These are phyloP conservation scores for Papilio polytes DNA, from an alignment of 1,140 invertebrate species.

Conservation along the genomic window DNA sequence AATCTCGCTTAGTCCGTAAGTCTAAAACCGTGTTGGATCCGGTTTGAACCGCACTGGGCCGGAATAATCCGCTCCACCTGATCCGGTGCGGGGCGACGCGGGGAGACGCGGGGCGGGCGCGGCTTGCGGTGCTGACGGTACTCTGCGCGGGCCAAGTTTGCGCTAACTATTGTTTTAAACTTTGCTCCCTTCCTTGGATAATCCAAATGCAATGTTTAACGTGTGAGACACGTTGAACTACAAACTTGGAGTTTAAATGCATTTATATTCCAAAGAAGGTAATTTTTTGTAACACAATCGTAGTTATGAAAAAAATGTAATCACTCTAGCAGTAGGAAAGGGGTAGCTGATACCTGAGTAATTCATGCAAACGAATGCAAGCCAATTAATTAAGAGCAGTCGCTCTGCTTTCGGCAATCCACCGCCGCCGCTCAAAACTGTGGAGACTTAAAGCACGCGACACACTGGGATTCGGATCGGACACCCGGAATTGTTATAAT, in stretches of 20 bases:
- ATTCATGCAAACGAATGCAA: constrained; percentile 83
- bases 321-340: constrained; percentile 11
- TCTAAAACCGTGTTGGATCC: constrained; percentile 81
- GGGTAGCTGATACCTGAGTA: constrained; percentile 69
- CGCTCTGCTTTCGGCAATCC: constrained; percentile 73
- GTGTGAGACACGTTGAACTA: constrained; percentile 11
- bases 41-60: constrained; percentile 71
- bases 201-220: constrained; percentile 34
- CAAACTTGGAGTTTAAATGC: neutral
- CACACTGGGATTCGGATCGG: neutral
- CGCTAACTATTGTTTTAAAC: constrained; percentile 26
- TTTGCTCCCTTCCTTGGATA: constrained; percentile 30
- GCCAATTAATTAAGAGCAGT: constrained; percentile 80
- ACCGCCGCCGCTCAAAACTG: constrained; percentile 62
- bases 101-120: constrained; percentile 50
- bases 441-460: constrained; percentile 27
- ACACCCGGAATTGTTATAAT: neutral
- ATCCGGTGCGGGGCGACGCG: constrained; percentile 68
- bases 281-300: neutral
- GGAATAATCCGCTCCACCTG: constrained; percentile 81
- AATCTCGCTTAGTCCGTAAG: constrained; percentile 71
- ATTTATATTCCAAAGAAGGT: neutral
- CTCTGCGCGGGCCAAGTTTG: constrained; percentile 33
- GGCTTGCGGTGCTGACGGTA: constrained; percentile 57
- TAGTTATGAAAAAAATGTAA: neutral